Evolutionary conservation across 2,113 vertebrate genomes (phyloP), one percentile per base, ranked within the genome.

Genomic region (Phylloscopus trochiloides): DNA sequence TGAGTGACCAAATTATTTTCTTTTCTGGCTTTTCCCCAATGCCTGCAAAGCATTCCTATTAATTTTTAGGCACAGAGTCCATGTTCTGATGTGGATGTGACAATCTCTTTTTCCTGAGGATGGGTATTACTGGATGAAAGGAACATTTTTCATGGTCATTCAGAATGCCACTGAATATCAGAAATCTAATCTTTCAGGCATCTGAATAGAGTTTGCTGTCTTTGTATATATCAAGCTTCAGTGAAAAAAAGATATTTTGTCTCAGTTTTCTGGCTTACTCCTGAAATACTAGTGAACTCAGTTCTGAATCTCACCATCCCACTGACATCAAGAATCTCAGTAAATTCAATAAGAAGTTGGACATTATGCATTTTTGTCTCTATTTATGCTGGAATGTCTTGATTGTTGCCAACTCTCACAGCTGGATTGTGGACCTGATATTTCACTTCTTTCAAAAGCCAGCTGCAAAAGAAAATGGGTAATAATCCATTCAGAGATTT

Each of bases 11-110:
- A 59, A 81, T 96, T 97, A 92, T 97, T 98, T 98, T 87, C 71
- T 94, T 96, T 94, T 93, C 85, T 96, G 94, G 73, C 80, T 93
- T 25, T 43, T 93, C 24, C 89, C 70, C 90, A 96, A 29, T 91
- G 77, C 61, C 85, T 97, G 77, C 84, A 97, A 97, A 97, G 94
- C 65, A 81, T 97, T 97, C 79, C 86, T 94, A 72, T 88, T 96
- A 87, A 93, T 57, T 94, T 94, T 95, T 87, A 93, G 85, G 92
- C 86, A 71, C 54, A 90, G 22, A 80, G 43, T 94, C 63, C 71
- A 24, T 80, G 47, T 92, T 97, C 80, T 96, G 84, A 94, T 96
- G 96, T 48, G 71, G 57, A 94, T 77, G 72, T 91, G 93, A 95
- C 83, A 92, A 90, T 86, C 86, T 90, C 42, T 95, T 38, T 67